Evolutionary conservation across 2,113 vertebrate species (phyloP), one percentile per base, ranked within the genome.

Genomic region (Dascyllus trimaculatus): DNA sequence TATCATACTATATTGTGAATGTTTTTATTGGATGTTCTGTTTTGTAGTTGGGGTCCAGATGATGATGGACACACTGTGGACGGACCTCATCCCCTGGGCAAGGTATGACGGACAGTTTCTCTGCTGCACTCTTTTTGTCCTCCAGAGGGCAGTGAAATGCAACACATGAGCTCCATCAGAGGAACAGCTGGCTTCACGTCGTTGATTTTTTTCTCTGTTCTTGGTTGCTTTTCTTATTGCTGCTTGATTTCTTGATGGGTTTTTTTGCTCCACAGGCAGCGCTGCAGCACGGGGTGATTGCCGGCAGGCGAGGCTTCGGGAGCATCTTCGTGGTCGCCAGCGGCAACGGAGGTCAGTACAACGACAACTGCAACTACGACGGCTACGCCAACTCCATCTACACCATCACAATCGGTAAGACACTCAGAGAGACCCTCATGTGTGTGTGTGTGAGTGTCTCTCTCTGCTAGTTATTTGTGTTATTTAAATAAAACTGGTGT

Each of bases 361-460:
- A 91, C 0, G 98, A 99, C 93, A 98, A 99, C 93, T 99, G 98
- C 94, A 99, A 99, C 93, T 99, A 98, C 0, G 98, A 99, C 0
- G 98, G 98, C 1, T 99, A 99, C 0, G 98, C 98, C 84, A 99
- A 99, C 94, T 99, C 98, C 80, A 98, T 99, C 94, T 99, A 99
- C 91, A 99, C 98, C 0, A 95, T 99, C 85, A 99, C 98, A 0
- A 96, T 99, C 19, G 98, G 98, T 99, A 94, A 92, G 66, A 58
- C 19, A 1, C 2, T 19, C 5, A 46, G 29, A n/a, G 4, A 59
- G 38, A 2, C 19, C 26, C 4, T 58, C 13, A 11, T 19, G 5
- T 59, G 1, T n/a, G 64, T 19, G 7, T 62, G 1, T 71, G 19
- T 2, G 3, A 3, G 1, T 18, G 8, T 6, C 19, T n/a, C 4